phyloP scores from a whole-genome alignment of 1,140 invertebrate species.

The Tetramorium simillimum region DNA sequence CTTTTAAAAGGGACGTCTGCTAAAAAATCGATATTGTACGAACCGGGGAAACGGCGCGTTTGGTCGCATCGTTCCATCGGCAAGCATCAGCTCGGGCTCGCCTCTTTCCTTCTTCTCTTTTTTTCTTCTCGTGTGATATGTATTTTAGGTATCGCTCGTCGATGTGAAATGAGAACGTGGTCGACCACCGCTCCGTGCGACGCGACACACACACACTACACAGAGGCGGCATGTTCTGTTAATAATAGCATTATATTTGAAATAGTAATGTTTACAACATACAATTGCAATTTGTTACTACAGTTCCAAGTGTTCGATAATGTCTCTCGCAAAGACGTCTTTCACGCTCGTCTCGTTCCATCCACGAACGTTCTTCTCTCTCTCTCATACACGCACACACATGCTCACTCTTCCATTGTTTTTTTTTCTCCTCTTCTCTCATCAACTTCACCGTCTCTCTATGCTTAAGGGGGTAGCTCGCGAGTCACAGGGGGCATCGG shows the following conservation, averaged over 20 bases:
- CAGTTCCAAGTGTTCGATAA: constrained; percentile 74
- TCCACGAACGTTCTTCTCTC: constrained; percentile 39
- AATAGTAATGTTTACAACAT: constrained; percentile 80
- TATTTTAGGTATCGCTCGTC: background rate
- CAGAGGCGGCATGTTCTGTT: constrained; percentile 57
- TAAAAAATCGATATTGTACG: constrained; percentile 12
- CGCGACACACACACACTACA: background rate
- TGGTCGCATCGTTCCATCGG: background rate
- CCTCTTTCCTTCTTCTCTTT: background rate
- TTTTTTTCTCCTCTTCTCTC: constrained; percentile 6
- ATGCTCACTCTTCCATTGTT: background rate
- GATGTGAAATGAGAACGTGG: constrained; percentile 26
- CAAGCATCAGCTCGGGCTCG: background rate
- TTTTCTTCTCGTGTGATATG: background rate
- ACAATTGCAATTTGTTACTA: constrained; percentile 77
- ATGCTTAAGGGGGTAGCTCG: constrained; percentile 12
- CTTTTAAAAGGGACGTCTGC: background rate
- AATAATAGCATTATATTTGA: constrained; percentile 79
- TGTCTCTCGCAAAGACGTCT: constrained; percentile 66
- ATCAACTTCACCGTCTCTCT: background rate
- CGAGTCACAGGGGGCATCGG: background rate
- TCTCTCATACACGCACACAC: background rate
- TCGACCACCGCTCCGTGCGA: background rate
- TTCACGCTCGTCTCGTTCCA: constrained; percentile 51
- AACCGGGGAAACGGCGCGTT: constrained; percentile 11